phyloP scores from a whole-genome alignment of 1,140 invertebrate genomes.

The Micrasema longulum region DNA sequence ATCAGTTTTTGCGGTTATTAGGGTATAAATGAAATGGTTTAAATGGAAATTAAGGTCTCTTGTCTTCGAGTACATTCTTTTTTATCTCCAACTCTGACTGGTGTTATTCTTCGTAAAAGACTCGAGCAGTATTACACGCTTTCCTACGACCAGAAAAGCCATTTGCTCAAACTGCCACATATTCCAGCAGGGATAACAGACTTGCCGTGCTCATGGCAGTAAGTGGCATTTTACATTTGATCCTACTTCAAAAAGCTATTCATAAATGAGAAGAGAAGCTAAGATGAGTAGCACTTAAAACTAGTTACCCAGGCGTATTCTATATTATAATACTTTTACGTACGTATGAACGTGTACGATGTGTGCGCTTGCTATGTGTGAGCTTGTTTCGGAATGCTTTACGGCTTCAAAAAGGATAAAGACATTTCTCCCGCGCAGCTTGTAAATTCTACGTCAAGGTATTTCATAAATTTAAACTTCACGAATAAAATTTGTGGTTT shows the following conservation, averaged over 20 bases:
- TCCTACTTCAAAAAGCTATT: slow-evolving; percentile 15
- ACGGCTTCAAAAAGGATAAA: neutral
- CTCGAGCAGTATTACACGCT: too few relatives aligned
- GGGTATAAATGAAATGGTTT: neutral
- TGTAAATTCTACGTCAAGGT: neutral
- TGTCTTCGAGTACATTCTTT: slow-evolving; percentile 9
- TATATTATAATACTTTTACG: too few relatives aligned
- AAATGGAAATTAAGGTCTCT: slow-evolving; percentile 2
- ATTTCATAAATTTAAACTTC: neutral
- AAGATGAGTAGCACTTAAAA: too few relatives aligned
- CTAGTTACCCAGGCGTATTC: too few relatives aligned
- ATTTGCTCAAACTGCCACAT: slow-evolving; percentile 33
- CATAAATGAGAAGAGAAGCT: slow-evolving; percentile 20
- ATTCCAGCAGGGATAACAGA: slow-evolving; percentile 8
- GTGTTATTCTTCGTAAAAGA: neutral
- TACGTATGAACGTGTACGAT: too few relatives aligned
- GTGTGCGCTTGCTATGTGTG: too few relatives aligned
- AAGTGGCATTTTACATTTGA: slow-evolving; percentile 38
- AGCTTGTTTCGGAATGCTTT: neutral
- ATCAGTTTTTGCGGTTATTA: too few relatives aligned
- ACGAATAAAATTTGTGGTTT: too few relatives aligned
- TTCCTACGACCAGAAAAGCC: neutral
- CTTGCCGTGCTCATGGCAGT: slow-evolving; percentile 11
- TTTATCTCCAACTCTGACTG: slow-evolving; percentile 16
- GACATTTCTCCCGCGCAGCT: too few relatives aligned